Percentiles rank a stretch among this genome's conserved stretches.
These are phyloP conservation scores for Redunca redunca DNA, from an alignment of 2,113 vertebrate species.

Conservation along the genomic window DNA sequence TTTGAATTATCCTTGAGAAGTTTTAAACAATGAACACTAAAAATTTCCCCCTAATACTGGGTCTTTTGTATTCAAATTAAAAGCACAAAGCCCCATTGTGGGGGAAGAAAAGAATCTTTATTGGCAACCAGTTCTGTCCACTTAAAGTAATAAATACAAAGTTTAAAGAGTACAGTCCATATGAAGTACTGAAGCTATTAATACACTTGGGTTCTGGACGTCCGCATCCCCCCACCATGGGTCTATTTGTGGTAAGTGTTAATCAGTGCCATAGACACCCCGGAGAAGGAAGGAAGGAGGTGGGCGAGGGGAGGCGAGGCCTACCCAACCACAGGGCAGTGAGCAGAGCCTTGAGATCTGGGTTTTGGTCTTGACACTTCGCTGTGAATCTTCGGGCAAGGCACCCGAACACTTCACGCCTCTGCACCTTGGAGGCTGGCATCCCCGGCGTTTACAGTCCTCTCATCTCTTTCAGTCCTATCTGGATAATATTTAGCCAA, in stretches of 20 bases:
- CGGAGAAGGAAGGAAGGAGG: not conserved
- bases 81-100: constrained; percentile 34
- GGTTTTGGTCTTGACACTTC: not conserved
- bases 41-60: not conserved
- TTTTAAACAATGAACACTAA: constrained; percentile 34
- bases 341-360: too few relatives aligned
- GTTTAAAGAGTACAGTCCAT: not conserved
- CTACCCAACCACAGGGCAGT: not conserved
- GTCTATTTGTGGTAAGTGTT: not conserved
- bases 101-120: not conserved
- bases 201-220: not conserved
- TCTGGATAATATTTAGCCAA: not conserved
- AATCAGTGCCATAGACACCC: not conserved
- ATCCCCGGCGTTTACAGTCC: not conserved
- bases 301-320: not conserved
- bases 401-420: not conserved
- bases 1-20: constrained; percentile 31
- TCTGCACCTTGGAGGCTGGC: not conserved
- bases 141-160: not conserved
- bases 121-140: constrained; percentile 22
- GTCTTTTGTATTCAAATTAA: constrained; percentile 58
- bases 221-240: not conserved
- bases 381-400: not conserved
- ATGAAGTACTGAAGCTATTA: constrained; percentile 5
- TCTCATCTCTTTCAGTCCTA: not conserved